These are phyloP conservation scores for Craseonycteris thonglongyai DNA, from an alignment of 2,113 vertebrate species.

Conservation along the genomic window DNA sequence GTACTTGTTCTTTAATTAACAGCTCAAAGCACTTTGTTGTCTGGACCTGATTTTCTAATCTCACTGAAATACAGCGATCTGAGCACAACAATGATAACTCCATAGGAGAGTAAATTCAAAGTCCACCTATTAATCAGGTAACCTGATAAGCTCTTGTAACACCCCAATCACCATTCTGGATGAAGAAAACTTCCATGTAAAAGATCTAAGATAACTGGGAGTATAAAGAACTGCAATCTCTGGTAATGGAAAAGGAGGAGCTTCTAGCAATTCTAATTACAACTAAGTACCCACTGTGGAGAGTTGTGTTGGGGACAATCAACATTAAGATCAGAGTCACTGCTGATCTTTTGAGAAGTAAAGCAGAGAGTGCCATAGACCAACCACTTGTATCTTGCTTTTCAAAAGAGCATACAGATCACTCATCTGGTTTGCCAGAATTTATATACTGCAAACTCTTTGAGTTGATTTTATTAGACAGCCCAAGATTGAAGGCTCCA, in stretches of 20 bases:
- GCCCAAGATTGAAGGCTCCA: not conserved
- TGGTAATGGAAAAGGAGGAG: constrained; percentile 39
- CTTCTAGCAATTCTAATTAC: constrained; percentile 14
- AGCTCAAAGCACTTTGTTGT: constrained; percentile 36
- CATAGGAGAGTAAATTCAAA: constrained; percentile 37
- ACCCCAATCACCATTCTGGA: not conserved
- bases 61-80: constrained; percentile 32
- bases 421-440: constrained; percentile 19
- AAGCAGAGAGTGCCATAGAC: not conserved
- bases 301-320: constrained; percentile 5
- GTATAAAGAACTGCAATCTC: constrained; percentile 28
- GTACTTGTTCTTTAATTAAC: constrained; percentile 35
- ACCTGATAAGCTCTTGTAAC: not conserved
- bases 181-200: constrained; percentile 28
- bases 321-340: constrained; percentile 27
- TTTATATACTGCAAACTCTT: not conserved
- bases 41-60: constrained; percentile 41
- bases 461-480: constrained; percentile 51
- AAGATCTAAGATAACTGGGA: constrained; percentile 33
- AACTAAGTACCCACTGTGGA: not conserved
- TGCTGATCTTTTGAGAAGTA: constrained; percentile 33
- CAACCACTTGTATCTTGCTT: not conserved
- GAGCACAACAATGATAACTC: not conserved
- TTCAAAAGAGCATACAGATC: not conserved
- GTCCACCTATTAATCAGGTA: constrained; percentile 31